Conservation (phyloP, 2,113 vertebrate species). For the Mormyrus iriodes region DNA sequence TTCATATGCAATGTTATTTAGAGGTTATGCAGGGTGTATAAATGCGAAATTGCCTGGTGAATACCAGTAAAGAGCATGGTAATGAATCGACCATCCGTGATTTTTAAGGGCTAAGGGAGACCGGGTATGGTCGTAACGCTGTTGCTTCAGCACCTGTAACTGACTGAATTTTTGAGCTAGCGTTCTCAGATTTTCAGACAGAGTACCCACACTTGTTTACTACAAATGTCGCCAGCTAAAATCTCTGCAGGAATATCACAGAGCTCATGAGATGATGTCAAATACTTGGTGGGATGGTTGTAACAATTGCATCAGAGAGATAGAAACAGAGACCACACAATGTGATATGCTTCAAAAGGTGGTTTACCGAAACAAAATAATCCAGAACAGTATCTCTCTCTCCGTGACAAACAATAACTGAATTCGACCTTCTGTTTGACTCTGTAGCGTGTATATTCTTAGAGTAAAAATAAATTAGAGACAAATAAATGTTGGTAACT, state of each 20-base stretch:
- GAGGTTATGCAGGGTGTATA: not conserved
- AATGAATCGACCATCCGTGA: not conserved
- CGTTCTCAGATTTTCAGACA: not conserved
- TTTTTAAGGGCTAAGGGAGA: not conserved
- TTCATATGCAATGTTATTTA: not conserved
- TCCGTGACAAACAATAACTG: not conserved
- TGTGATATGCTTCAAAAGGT: not conserved
- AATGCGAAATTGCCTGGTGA: not conserved
- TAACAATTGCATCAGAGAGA: not conserved
- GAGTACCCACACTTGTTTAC: not conserved
- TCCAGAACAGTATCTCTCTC: not conserved
- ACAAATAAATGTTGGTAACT: not conserved
- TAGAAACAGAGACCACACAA: not conserved
- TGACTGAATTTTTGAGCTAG: not conserved
- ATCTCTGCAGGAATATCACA: not conserved
- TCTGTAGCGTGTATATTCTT: not conserved
- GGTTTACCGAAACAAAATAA: not conserved
- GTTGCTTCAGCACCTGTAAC: not conserved
- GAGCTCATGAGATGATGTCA: not conserved
- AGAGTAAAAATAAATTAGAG: not conserved
- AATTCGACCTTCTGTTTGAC: not conserved
- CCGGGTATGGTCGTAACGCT: not conserved
- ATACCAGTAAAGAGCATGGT: not conserved
- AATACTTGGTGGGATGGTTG: not conserved
- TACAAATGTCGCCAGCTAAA: not conserved